phyloP scores from a whole-genome alignment of 1,140 invertebrate species.

The Leptinotarsa undecemlineata region DNA sequence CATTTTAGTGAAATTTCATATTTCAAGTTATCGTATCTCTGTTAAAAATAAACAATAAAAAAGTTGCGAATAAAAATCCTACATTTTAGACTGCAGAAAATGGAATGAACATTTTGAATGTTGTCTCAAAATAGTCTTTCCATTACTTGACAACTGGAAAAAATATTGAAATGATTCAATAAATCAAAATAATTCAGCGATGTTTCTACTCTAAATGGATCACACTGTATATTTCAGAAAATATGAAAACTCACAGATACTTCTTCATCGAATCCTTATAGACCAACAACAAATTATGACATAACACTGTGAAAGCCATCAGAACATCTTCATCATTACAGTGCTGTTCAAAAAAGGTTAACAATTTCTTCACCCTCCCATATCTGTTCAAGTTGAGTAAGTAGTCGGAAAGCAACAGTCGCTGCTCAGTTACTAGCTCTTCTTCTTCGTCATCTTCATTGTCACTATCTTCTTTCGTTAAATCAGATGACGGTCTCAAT shows the following conservation, averaged over 20 bases:
- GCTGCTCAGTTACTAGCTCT: conserved; percentile 37
- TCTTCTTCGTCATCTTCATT: conserved; percentile 44
- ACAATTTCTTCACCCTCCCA: conserved; percentile 48
- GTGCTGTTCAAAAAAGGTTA: conserved; percentile 48
- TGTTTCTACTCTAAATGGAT: too few species aligned
- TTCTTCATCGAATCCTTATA: conserved; percentile 54
- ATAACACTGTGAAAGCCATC: conserved; percentile 46
- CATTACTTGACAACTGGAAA: too few species aligned
- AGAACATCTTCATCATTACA: conserved; percentile 47
- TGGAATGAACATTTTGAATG: too few species aligned
- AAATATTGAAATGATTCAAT: too few species aligned
- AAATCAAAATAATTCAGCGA: too few species aligned
- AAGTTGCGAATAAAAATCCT: too few species aligned
- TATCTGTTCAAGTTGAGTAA: conserved; percentile 49
- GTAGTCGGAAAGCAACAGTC: conserved; percentile 47
- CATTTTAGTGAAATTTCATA: too few species aligned
- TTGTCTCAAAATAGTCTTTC: too few species aligned
- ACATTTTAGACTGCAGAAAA: too few species aligned
- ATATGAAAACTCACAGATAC: conserved; percentile 49
- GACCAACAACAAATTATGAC: conserved; percentile 52
- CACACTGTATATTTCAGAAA: too few species aligned
- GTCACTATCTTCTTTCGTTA: conserved; percentile 48
- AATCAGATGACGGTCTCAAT: conserved; percentile 36
- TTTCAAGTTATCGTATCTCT: too few species aligned
- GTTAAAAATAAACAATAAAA: too few species aligned